phyloP scores from a whole-genome alignment of 2,888 invertebrate genomes.

The Nycteola revayana region DNA sequence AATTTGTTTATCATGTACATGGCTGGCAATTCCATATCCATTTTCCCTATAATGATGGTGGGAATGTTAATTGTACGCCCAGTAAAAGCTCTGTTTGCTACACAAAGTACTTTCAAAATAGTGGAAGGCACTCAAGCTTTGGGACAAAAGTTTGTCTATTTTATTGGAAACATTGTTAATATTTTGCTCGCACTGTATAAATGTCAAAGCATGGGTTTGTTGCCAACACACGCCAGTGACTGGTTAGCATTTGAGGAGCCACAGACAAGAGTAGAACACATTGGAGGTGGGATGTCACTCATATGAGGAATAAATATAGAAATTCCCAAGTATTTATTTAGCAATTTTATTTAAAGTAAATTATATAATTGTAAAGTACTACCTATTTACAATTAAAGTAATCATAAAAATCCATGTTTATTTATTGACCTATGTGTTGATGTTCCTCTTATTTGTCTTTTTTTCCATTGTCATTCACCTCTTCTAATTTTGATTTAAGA shows the following conservation, averaged over 20 bases:
- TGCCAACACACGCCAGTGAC: slow-evolving; percentile 98
- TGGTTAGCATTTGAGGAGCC: slow-evolving; percentile 99
- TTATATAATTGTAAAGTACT: slow-evolving; percentile 52
- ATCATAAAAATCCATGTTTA: slow-evolving; percentile 23
- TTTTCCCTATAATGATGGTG: slow-evolving; percentile 99
- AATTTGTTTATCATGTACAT: slow-evolving; percentile 99
- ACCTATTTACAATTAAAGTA: slow-evolving; percentile 61
- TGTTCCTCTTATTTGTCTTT: slow-evolving; percentile 36
- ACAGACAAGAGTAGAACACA: slow-evolving; percentile 90
- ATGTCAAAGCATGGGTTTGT: slow-evolving; percentile 98
- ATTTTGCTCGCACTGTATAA: slow-evolving; percentile 96
- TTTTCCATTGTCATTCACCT: slow-evolving; percentile 62
- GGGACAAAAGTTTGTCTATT: slow-evolving; percentile 95
- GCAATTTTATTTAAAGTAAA: slow-evolving; percentile 49
- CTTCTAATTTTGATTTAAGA: slow-evolving; percentile 84
- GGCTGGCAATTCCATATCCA: slow-evolving; percentile 99
- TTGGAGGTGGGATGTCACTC: slow-evolving; percentile 90
- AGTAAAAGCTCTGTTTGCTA: slow-evolving; percentile 95
- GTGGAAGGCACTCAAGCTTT: slow-evolving; percentile 95
- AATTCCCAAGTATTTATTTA: no score
- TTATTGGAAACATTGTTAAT: slow-evolving; percentile 96
- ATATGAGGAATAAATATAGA: slow-evolving; percentile 56
- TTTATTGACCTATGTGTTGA: slow-evolving; percentile 23
- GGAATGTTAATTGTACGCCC: slow-evolving; percentile 99
- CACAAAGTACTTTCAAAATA: slow-evolving; percentile 95